Conservation (phyloP, 2,113 vertebrate species). For the Antechinus stuartii region DNA sequence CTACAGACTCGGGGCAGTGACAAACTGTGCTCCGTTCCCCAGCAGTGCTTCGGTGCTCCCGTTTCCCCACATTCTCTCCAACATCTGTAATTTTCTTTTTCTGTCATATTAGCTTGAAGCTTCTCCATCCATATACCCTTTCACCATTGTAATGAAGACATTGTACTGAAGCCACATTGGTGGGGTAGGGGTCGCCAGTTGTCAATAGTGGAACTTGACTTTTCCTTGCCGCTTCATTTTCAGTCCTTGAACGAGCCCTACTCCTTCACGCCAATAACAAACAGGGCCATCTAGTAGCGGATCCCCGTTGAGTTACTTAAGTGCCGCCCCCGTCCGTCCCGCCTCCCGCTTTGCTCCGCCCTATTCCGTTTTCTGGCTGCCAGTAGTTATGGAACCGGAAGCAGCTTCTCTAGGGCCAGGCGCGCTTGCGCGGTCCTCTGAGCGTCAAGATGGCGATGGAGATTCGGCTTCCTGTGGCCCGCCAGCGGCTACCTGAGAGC, state of each 20-base stretch:
- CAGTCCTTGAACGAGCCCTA: fast-evolving
- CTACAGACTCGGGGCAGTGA: background rate
- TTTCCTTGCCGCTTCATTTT: background rate
- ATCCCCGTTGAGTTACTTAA: conserved; percentile 30
- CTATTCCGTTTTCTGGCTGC: background rate
- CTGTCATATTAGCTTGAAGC: background rate
- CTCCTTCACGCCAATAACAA: conserved; percentile 53
- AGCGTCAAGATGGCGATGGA: conserved; percentile 89
- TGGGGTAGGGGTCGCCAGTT: conserved; percentile 6
- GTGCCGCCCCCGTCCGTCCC: background rate
- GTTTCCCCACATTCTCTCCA: background rate
- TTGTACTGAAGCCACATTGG: background rate
- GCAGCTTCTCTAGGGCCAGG: fast-evolving
- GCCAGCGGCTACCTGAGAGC: conserved; percentile 73
- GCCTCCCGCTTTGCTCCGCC: background rate
- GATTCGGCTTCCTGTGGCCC: conserved; percentile 88
- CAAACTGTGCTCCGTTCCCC: background rate
- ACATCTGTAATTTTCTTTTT: background rate
- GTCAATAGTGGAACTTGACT: conserved; percentile 64
- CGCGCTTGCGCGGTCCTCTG: conserved; percentile 59
- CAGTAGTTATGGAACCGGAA: background rate
- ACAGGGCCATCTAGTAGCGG: conserved; percentile 31
- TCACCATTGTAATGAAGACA: background rate
- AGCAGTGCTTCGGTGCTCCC: no score
- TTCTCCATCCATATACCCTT: background rate